These are phyloP conservation scores for Drosophila paranaensis DNA, from an alignment of 2,888 invertebrate genomes.

Conservation along the genomic window DNA sequence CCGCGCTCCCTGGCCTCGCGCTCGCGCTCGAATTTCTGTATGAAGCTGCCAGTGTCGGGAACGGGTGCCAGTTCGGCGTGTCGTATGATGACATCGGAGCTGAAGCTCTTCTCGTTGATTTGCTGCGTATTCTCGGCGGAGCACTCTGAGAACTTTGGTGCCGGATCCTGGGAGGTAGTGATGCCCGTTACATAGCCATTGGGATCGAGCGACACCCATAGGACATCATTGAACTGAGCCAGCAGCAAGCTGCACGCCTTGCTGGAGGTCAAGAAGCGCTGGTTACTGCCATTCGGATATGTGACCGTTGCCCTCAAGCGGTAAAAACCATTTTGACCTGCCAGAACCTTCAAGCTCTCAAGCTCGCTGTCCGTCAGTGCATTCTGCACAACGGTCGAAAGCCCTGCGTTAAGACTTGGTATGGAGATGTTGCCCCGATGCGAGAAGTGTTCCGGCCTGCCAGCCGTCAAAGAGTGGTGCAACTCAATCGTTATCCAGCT, in stretches of 20 bases:
- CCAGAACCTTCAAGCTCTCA: slow-evolving; percentile 86
- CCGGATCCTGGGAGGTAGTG: slow-evolving; percentile 85
- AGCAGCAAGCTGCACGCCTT: slow-evolving; percentile 92
- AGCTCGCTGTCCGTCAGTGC: slow-evolving; percentile 86
- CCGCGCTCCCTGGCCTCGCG: slow-evolving; percentile 94
- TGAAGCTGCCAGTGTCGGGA: slow-evolving; percentile 98
- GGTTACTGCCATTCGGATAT: slow-evolving; percentile 88
- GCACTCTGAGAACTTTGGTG: slow-evolving; percentile 83
- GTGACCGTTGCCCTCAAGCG: slow-evolving; percentile 89
- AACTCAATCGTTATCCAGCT: slow-evolving; percentile 90
- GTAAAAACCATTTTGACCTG: slow-evolving; percentile 90
- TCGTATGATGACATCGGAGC: slow-evolving; percentile 91
- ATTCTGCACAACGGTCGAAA: slow-evolving; percentile 88
- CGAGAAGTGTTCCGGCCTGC: slow-evolving; percentile 86
- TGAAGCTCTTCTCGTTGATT: slow-evolving; percentile 86
- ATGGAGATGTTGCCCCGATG: slow-evolving; percentile 90
- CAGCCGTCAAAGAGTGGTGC: slow-evolving; percentile 88
- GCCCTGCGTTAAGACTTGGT: slow-evolving; percentile 89
- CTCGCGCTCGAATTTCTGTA: slow-evolving; percentile 96
- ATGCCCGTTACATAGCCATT: slow-evolving; percentile 92
- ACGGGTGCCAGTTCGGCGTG: slow-evolving; percentile 93
- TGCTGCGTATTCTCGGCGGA: slow-evolving; percentile 42
- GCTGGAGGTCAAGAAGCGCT: slow-evolving; percentile 90
- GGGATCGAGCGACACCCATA: slow-evolving; percentile 92
- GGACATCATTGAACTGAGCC: slow-evolving; percentile 90